Evolutionary conservation across 2,797 vertebrate genomes (phyloP).

Genomic region (Clarias laeviceps): DNA sequence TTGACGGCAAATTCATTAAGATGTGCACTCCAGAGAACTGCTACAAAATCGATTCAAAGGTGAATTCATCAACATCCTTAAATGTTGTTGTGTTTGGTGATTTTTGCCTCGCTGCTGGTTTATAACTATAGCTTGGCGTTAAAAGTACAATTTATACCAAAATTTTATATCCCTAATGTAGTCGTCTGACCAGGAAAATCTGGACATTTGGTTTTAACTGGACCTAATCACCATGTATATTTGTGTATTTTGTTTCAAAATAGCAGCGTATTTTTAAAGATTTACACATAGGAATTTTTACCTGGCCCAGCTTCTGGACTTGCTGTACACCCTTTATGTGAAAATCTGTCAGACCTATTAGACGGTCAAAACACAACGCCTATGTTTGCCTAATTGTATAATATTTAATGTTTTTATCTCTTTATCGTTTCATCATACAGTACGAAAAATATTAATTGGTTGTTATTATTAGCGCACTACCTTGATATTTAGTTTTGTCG

Average conservation of each 20-base stretch:
- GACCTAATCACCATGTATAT: not conserved
- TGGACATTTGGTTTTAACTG: not conserved
- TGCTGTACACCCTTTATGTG: too few species aligned
- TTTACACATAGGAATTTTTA: too few species aligned
- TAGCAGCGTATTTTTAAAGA: too few species aligned
- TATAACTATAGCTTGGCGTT: not conserved
- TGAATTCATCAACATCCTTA: constrained; percentile 59
- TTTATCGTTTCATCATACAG: not conserved
- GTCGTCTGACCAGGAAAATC: not conserved
- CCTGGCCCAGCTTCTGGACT: too few species aligned
- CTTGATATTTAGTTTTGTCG: not conserved
- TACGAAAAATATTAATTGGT: not conserved
- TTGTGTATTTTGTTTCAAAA: too few species aligned
- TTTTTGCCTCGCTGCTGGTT: not conserved
- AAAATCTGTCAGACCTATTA: too few species aligned
- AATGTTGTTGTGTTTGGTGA: not conserved
- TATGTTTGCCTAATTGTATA: not conserved
- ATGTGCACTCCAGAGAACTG: constrained; percentile 90
- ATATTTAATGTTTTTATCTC: not conserved
- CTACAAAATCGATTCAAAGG: constrained; percentile 95
- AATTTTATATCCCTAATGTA: not conserved
- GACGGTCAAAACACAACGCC: too few species aligned
- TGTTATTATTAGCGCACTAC: not conserved
- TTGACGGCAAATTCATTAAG: constrained; percentile 95
- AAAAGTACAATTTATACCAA: not conserved